phyloP scores from a whole-genome alignment of 2,797 vertebrate species.

The Cottoperca gobio region DNA sequence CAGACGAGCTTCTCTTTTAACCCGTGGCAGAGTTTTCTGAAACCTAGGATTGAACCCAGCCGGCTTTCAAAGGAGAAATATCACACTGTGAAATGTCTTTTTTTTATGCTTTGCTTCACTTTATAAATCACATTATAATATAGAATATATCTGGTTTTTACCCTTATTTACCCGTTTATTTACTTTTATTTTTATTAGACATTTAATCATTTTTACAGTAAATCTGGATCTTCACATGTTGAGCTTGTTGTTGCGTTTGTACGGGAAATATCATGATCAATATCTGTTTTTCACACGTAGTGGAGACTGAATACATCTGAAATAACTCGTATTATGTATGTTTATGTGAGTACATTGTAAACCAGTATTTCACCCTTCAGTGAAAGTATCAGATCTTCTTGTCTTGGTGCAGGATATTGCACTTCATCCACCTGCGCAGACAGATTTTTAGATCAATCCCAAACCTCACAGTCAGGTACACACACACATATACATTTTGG shows the following conservation, averaged over 20 bases:
- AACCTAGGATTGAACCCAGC: neutral
- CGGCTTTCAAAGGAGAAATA: neutral
- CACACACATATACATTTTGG: constrained; percentile 20
- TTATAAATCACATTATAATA: neutral
- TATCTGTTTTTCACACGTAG: neutral
- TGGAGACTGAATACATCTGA: neutral
- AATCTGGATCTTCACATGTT: too few species aligned
- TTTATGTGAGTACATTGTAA: neutral
- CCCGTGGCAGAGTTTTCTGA: constrained; percentile 12
- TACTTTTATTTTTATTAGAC: too few species aligned
- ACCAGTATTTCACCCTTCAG: neutral
- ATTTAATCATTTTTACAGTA: too few species aligned
- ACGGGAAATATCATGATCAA: neutral
- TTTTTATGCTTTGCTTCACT: neutral
- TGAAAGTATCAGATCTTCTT: neutral
- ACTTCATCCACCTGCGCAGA: constrained; percentile 15
- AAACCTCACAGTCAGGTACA: constrained; percentile 27
- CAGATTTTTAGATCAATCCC: constrained; percentile 37
- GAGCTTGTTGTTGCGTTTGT: neutral
- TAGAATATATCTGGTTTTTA: neutral
- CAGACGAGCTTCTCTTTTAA: constrained; percentile 16
- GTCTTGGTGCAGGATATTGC: neutral
- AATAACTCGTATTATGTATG: neutral
- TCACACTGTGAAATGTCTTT: neutral
- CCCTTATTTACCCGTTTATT: too few species aligned